Evolutionary conservation across 1,140 invertebrate genomes (phyloP), one percentile per base, ranked within the genome.

Genomic region (Micrasema minimum): DNA sequence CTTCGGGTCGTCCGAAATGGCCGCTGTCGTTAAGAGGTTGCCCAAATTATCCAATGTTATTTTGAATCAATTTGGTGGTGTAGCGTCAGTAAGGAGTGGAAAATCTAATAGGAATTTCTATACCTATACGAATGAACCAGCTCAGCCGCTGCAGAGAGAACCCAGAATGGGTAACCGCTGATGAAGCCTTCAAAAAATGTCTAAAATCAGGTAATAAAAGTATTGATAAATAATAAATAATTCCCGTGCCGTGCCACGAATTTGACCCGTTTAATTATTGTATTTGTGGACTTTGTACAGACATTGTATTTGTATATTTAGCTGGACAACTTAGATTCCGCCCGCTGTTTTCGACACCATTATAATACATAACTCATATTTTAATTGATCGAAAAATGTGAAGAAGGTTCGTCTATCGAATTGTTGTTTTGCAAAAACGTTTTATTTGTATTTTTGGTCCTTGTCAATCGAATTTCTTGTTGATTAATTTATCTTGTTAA

Each of bases 91-190:
- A 14, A 69, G 48, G 2, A 50, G 41, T 69, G 65, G 11, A 12
- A 53, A 55, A 53, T 55, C 48, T 38, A 69, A 61, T 12, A 80
- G 81, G 72, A 85, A 77, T 71, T 87, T 83, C 76, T 87, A 85
- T 74, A 87, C 86, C 16, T 86, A 87, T 61, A 82, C 84, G 14
- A 81, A 83, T 68, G 84, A 85, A 67, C 75, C 86, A 66, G 83
- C 86, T 9, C 87, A 88, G 78, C 85, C 86, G 53, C 77, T 87
- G 66, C 78, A 81, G 35, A 77, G 84, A 12, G 81, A 83, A 64
- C 86, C 86, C 86, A 1, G 82, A 84, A 75, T 81, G 79, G 75
- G 76, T 85, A 2, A 79, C 79, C n/a, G 80, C 83, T 9, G 82
- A 85, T 45, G 80, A 86, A 70, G 87, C 85, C 1, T 83, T 85